Conservation (phyloP, 1,140 invertebrate species). For the Aphis gossypii region DNA sequence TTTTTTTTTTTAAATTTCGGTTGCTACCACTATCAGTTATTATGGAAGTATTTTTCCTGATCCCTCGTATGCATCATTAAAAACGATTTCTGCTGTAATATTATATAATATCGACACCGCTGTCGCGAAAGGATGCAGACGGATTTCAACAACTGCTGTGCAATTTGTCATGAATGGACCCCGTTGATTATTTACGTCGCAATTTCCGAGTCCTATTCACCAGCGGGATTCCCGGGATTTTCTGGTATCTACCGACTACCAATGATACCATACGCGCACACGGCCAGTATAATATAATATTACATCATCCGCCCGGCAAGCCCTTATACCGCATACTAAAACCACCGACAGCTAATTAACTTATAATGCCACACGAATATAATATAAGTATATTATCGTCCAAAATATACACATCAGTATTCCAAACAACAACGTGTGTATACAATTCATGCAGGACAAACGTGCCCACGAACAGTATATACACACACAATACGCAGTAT, state of each 20-base stretch:
- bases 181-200: conserved; percentile 33
- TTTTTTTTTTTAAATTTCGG: neutral
- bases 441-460: neutral
- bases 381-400: conserved; percentile 31
- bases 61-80: neutral
- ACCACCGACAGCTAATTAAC: conserved; percentile 40
- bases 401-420: conserved; percentile 54
- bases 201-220: conserved; percentile 40
- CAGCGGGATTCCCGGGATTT: neutral
- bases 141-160: conserved; percentile 21
- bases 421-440: neutral
- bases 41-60: neutral
- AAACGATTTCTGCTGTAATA: neutral
- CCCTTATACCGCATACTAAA: conserved; percentile 43
- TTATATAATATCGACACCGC: neutral
- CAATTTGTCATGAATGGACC: conserved; percentile 42
- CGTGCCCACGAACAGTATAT: neutral
- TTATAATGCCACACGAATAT: conserved; percentile 43
- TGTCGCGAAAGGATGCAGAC: neutral
- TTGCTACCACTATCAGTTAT: neutral
- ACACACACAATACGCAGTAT: neutral
- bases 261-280: neutral
- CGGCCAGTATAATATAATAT: neutral
- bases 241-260: neutral
- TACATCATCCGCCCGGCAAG: too few relatives aligned